Conservation (phyloP, 2,113 vertebrate genomes). For the Tapirus terrestris region DNA sequence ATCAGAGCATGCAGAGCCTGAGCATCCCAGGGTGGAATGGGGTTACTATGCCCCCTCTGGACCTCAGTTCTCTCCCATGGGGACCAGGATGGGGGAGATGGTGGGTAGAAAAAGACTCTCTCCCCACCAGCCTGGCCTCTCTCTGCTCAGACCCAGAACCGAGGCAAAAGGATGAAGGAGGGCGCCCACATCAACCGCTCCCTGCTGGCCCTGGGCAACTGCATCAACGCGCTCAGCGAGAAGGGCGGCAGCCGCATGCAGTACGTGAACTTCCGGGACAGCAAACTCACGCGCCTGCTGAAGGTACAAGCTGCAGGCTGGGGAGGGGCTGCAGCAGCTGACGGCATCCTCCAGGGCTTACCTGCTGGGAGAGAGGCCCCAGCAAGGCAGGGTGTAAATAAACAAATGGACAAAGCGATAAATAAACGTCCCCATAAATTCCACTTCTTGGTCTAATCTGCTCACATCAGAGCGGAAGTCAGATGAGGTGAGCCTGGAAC, state of each 20-base stretch:
- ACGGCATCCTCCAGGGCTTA: neutral
- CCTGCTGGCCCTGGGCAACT: constrained; percentile 94
- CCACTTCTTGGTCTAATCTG: too few relatives aligned
- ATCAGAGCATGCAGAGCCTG: accelerated
- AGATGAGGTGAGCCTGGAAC: accelerated
- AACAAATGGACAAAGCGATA: neutral
- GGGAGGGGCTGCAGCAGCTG: accelerated
- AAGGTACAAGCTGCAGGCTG: constrained; percentile 73
- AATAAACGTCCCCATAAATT: neutral
- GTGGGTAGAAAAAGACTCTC: accelerated
- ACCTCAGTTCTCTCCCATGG: neutral
- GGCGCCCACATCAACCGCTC: constrained; percentile 96
- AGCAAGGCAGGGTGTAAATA: too few relatives aligned
- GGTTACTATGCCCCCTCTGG: neutral
- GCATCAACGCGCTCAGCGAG: constrained; percentile 94
- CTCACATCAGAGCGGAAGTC: neutral
- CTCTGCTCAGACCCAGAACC: constrained; percentile 81
- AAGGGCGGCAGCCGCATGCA: constrained; percentile 86
- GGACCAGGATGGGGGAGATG: neutral
- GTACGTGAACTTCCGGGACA: constrained; percentile 95
- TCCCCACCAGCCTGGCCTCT: neutral
- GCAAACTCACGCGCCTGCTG: constrained; percentile 88
- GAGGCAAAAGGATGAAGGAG: constrained; percentile 88
- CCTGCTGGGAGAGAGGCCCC: neutral
- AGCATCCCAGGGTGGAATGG: neutral